These are phyloP conservation scores for Pelobates fuscus DNA, from an alignment of 2,113 vertebrate species.

Conservation along the genomic window DNA sequence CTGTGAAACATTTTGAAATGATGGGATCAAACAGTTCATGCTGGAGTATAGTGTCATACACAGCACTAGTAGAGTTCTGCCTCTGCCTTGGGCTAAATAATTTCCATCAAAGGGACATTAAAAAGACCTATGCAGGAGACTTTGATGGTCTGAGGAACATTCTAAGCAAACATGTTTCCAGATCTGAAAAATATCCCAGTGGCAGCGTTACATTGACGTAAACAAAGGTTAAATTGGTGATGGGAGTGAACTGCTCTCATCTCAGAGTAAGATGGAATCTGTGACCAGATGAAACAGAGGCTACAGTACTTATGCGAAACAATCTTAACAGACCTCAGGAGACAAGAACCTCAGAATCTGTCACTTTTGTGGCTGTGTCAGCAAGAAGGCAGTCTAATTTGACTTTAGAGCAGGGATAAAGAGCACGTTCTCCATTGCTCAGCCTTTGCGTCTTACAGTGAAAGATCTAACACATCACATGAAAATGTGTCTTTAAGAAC, in stretches of 20 bases:
- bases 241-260: slow-evolving; percentile 18
- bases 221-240: slow-evolving; percentile 32
- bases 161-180: slow-evolving; percentile 21
- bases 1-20: slow-evolving; percentile 15
- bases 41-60: neutral
- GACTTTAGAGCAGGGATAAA: slow-evolving; percentile 2
- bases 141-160: slow-evolving; percentile 17
- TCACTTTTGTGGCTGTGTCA: slow-evolving; percentile 6
- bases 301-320: slow-evolving; percentile 2
- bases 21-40: slow-evolving; percentile 11
- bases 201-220: slow-evolving; percentile 24
- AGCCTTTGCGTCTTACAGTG: slow-evolving; percentile 10
- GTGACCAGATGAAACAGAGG: slow-evolving; percentile 13
- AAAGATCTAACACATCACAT: slow-evolving; percentile 27
- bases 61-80: slow-evolving; percentile 1
- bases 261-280: neutral
- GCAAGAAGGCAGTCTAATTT: slow-evolving; percentile 14
- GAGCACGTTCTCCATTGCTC: neutral
- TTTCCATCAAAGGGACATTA: slow-evolving; percentile 27
- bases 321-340: slow-evolving; percentile 35
- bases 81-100: slow-evolving; percentile 27
- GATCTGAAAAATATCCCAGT: slow-evolving; percentile 38
- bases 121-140: slow-evolving; percentile 10
- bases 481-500: slow-evolving; percentile 28
- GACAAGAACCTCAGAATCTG: neutral